Evolutionary conservation across 2,797 vertebrate species (phyloP).

Genomic region (Loris lydekkerianus): DNA sequence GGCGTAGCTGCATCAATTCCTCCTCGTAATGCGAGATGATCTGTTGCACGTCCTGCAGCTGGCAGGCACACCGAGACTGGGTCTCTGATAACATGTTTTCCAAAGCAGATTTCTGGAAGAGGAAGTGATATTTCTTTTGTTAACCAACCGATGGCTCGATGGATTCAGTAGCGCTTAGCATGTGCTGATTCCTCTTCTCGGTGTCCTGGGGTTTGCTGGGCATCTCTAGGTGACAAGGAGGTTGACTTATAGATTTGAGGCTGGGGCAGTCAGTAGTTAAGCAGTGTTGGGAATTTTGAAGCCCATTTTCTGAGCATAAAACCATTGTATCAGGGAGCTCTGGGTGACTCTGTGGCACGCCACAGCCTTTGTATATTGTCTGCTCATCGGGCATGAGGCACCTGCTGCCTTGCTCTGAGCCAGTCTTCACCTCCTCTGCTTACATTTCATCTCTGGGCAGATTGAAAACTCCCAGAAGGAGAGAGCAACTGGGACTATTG

Average conservation of each 20-base stretch:
- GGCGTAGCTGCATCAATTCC: slow-evolving; percentile 86
- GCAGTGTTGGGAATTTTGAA: background rate
- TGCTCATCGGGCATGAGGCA: background rate
- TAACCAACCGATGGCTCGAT: background rate
- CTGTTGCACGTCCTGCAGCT: slow-evolving; percentile 88
- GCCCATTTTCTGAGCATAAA: background rate
- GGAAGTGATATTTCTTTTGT: background rate
- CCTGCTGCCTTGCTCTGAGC: background rate
- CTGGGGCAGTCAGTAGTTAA: background rate
- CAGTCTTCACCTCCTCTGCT: background rate
- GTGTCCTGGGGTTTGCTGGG: background rate
- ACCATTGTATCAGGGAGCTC: background rate
- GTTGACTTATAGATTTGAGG: background rate
- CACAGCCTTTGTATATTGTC: background rate
- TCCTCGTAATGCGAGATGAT: slow-evolving; percentile 88
- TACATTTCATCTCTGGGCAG: background rate
- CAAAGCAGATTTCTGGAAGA: slow-evolving; percentile 88
- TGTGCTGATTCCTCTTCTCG: fast-evolving
- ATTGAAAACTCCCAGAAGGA: background rate
- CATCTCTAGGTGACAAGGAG: background rate
- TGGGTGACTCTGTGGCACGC: fast-evolving
- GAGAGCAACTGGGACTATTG: background rate
- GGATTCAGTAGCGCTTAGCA: background rate
- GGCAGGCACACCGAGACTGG: slow-evolving; percentile 81
- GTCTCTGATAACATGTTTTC: slow-evolving; percentile 88